Evolutionary conservation across 2,113 vertebrate genomes (phyloP).

Genomic region (Microcebus lehilahytsara): DNA sequence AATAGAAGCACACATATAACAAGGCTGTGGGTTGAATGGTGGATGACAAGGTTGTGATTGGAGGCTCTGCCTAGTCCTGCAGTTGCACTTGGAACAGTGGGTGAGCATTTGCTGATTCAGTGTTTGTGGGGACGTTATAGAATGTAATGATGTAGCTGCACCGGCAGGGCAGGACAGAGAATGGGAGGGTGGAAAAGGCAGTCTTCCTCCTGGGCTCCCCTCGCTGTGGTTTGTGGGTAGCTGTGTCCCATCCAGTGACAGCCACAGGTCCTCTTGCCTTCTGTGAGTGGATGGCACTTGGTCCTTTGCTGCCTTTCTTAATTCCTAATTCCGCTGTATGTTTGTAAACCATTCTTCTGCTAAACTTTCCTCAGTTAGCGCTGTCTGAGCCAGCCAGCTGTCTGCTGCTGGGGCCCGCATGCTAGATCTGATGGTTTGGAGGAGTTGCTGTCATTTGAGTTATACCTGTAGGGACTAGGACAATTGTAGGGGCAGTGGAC

Average conservation of each 20-base stretch:
- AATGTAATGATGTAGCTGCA: no score
- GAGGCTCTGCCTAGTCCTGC: no score
- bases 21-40: not conserved
- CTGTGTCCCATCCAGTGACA: not conserved
- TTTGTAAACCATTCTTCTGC: not conserved
- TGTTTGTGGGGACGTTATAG: not conserved
- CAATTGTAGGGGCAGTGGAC: no score
- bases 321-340: not conserved
- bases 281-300: not conserved
- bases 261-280: not conserved
- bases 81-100: not conserved
- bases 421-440: not conserved
- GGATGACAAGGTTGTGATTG: not conserved
- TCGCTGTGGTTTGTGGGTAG: not conserved
- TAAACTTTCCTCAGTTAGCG: not conserved
- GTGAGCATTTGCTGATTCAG: not conserved
- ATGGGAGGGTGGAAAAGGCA: not conserved
- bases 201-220: not conserved
- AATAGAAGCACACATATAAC: no score
- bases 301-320: not conserved
- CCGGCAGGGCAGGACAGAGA: not conserved
- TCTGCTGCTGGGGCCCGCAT: not conserved
- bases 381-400: not conserved
- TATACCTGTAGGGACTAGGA: not conserved
- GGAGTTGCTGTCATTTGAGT: not conserved